Percentiles rank a stretch among this genome's conserved stretches.
Conservation (phyloP, 2,797 vertebrate genomes). For the Discoglossus pictus region DNA sequence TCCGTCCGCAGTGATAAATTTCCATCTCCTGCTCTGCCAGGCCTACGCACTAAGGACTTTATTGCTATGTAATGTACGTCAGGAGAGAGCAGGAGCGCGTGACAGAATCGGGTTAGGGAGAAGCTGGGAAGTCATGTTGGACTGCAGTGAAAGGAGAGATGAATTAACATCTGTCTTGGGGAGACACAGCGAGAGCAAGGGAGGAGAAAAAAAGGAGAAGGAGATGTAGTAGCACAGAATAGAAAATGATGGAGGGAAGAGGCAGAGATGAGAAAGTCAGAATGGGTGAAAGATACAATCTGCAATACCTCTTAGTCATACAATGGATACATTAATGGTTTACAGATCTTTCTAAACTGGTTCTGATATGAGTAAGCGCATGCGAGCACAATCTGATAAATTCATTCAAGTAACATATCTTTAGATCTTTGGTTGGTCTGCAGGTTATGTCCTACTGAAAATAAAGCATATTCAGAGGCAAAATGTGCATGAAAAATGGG, state of each 20-base stretch:
- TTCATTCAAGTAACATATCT: background rate
- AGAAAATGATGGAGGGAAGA: background rate
- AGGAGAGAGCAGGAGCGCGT: constrained; percentile 62
- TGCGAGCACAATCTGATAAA: constrained; percentile 1
- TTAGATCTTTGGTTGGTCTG: no score
- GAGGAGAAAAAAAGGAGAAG: constrained; percentile 45
- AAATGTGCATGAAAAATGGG: no score
- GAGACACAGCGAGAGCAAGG: constrained; percentile 28
- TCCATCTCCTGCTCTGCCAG: constrained; percentile 73
- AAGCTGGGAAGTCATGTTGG: constrained; percentile 53
- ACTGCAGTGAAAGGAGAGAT: constrained; percentile 47
- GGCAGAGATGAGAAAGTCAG: background rate
- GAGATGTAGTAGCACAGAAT: constrained; percentile 18
- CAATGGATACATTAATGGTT: constrained; percentile 6
- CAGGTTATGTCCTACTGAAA: no score
- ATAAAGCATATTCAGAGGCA: no score
- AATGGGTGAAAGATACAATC: background rate
- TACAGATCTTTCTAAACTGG: background rate
- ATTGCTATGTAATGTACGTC: constrained; percentile 71
- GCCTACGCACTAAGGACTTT: constrained; percentile 74
- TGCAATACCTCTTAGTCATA: background rate
- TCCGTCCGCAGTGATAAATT: constrained; percentile 72
- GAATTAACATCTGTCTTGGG: constrained; percentile 38
- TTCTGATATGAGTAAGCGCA: background rate
- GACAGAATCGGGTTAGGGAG: constrained; percentile 86